Conservation (phyloP, 2,888 invertebrate species). For the Polietes domitor region DNA sequence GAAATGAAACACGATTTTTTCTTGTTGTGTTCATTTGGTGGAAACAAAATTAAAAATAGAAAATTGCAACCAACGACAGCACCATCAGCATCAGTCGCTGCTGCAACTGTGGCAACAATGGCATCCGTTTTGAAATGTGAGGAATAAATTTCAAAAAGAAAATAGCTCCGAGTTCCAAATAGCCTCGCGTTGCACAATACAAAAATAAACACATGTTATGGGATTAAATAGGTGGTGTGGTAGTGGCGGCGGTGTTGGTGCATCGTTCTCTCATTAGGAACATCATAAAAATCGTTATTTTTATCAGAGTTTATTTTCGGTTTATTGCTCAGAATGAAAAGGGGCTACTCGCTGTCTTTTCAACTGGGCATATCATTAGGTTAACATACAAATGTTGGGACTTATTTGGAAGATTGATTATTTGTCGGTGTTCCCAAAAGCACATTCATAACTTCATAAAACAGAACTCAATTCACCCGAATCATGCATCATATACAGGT, state of each 20-base stretch:
- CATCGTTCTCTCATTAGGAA: constrained; percentile 25
- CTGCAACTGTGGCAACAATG: constrained; percentile 23
- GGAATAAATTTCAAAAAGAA: background rate
- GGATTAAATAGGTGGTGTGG: constrained; percentile 33
- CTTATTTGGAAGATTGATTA: no score
- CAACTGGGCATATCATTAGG: no score
- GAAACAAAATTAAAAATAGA: constrained; percentile 52
- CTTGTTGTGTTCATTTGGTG: constrained; percentile 35
- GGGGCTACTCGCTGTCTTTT: background rate
- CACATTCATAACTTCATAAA: no score
- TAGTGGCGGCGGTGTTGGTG: no score
- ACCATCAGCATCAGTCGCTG: constrained; percentile 34
- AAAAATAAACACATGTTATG: constrained; percentile 41
- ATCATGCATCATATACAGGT: no score
- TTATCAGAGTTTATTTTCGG: constrained; percentile 14
- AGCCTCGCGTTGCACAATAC: constrained; percentile 38
- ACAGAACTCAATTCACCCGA: no score
- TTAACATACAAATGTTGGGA: no score
- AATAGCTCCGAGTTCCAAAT: constrained; percentile 24
- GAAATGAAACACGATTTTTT: background rate
- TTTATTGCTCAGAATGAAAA: constrained; percentile 18
- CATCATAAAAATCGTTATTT: constrained; percentile 20
- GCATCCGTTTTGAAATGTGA: background rate
- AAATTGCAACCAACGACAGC: constrained; percentile 27
- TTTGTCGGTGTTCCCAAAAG: background rate